These are phyloP conservation scores for Tinamus major DNA, from an alignment of 2,797 vertebrate species.

Conservation along the genomic window DNA sequence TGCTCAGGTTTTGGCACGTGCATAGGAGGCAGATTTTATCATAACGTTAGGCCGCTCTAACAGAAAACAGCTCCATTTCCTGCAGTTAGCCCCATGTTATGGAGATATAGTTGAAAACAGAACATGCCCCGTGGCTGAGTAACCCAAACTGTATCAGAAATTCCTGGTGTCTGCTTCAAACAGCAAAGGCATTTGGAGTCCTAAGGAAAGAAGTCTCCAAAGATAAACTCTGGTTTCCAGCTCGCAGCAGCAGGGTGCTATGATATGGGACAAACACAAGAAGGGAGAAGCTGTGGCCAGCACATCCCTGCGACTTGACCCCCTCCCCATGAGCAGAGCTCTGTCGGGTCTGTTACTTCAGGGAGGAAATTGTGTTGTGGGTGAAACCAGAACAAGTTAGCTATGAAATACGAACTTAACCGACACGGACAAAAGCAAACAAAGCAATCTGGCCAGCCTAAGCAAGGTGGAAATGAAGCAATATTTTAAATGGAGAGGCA, in stretches of 20 bases:
- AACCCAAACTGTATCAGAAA: neutral
- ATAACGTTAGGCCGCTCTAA: neutral
- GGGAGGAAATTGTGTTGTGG: neutral
- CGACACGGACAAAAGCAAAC: neutral
- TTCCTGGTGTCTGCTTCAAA: neutral
- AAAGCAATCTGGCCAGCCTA: constrained; percentile 25
- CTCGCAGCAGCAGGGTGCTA: neutral
- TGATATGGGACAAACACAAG: neutral
- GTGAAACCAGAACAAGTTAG: constrained; percentile 31
- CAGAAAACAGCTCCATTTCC: neutral
- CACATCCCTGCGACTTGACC: neutral
- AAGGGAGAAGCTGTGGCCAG: neutral
- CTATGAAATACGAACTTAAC: constrained; percentile 6
- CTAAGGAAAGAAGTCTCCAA: neutral
- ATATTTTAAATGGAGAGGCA: constrained; percentile 20
- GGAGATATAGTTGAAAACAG: neutral
- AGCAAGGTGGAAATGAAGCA: constrained; percentile 34
- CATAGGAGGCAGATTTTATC: neutral
- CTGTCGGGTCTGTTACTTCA: neutral
- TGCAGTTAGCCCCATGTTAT: neutral
- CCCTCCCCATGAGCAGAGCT: neutral
- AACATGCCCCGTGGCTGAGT: neutral
- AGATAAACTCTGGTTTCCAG: neutral
- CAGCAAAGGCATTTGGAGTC: neutral
- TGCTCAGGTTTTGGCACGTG: neutral